Evolutionary conservation across 2,113 vertebrate species (phyloP).

Genomic region (Phainopepla nitens): DNA sequence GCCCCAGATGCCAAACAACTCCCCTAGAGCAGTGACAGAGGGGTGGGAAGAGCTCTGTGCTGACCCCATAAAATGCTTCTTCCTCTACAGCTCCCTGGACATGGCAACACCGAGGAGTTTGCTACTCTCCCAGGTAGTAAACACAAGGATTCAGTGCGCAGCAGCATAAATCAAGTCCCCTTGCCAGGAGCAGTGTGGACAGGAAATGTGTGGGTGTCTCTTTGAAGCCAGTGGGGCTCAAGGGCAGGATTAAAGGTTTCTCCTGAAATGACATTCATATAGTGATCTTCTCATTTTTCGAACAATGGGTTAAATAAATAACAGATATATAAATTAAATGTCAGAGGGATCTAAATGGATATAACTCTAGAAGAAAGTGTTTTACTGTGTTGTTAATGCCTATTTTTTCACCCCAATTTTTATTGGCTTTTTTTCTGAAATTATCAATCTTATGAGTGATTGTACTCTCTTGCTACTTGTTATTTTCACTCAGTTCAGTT

Average conservation of each 20-base stretch:
- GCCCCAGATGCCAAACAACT: background rate
- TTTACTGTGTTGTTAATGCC: background rate
- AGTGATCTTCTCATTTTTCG: background rate
- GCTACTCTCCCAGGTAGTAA: background rate
- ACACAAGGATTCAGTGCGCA: background rate
- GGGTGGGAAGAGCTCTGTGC: fast-evolving
- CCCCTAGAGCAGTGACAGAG: background rate
- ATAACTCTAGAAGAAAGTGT: background rate
- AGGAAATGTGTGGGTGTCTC: background rate
- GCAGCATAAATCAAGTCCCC: background rate
- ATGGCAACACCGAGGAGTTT: background rate
- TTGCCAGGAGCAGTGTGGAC: background rate
- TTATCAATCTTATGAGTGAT: background rate
- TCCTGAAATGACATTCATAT: background rate
- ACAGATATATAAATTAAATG: background rate
- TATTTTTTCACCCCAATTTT: fast-evolving
- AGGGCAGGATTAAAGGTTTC: background rate
- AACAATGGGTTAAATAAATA: background rate
- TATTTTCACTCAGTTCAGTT: background rate
- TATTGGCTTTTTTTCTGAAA: background rate
- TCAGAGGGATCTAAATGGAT: background rate
- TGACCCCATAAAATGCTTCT: background rate
- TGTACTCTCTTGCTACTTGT: background rate
- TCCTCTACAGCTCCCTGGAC: background rate
- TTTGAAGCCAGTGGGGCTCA: background rate